Base-by-base conservation (phyloP, 1,140 invertebrate genomes). In the Nilaparvata lugens region DNA sequence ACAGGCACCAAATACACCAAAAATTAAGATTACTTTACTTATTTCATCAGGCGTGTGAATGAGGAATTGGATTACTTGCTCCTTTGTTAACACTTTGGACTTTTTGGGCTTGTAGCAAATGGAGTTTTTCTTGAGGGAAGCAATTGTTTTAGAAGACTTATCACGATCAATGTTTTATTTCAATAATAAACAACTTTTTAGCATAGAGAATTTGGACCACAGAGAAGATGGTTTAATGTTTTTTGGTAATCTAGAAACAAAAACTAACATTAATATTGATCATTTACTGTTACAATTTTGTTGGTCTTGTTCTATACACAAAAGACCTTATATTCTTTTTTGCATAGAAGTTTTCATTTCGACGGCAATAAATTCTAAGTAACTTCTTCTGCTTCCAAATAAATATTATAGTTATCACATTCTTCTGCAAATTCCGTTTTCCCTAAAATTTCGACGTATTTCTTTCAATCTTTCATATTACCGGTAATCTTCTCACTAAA, bases 1-100 rank as follows among this genome's bases (percentile, higher is more conserved):
- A 38, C 23, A 38, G 11, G 28, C 23, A 2, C 23, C 28, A 38
- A 56, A 56, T 31, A 56, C n/a, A 2, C 24, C 21, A 16, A 56
- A 28, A 31, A 56, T 56, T 16, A 56, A 56, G 11, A 56, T 35
- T 56, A 56, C 28, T 16, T 56, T 56, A n/a, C 4, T 38, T 16
- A 56, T 35, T 16, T 56, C 13, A 28, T 56, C 54, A 16, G n/a
- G 24, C 3, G 54, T 25, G 16, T 56, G 7, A 4, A 56, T 13
- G 5, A 56, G 13, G 21, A 56, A 35, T 38, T 38, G 3, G 28
- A 38, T 56, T n/a, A 56, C 16, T 38, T 56, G 13, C 2, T 56
- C 54, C 11, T 16, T 38, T 2, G 28, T 24, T n/a, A 56, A 56
- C 2, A 35, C 21, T 28, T 56, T 38, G 2, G 54, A 56, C 6